These are phyloP conservation scores for Eunapius fragilis DNA, from an alignment of 37 sponge, comb jelly and placozoan species.

Conservation along the genomic window DNA sequence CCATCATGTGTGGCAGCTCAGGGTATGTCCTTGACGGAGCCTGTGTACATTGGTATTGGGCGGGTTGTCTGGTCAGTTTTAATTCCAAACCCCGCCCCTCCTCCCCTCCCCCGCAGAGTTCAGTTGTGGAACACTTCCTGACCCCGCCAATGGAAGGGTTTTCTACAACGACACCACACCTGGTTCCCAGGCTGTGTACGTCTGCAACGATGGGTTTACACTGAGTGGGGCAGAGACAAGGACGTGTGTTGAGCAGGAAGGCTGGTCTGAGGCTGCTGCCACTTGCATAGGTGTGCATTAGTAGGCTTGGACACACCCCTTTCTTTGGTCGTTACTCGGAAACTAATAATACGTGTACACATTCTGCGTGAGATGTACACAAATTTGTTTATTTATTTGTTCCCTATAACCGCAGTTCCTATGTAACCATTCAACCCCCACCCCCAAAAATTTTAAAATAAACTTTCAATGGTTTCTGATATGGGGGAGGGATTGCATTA, in stretches of 20 bases:
- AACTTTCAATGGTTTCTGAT: too few species aligned
- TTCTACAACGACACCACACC: background rate
- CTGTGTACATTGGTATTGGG: background rate
- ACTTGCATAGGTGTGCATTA: conserved; percentile 15
- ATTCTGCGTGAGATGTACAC: background rate
- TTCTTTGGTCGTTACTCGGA: background rate
- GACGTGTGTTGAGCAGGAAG: conserved; percentile 5
- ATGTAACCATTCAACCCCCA: background rate
- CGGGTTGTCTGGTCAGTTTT: too few species aligned
- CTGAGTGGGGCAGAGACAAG: conserved; percentile 9
- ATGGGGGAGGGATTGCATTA: too few species aligned
- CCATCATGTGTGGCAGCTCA: conserved; percentile 21
- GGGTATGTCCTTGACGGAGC: background rate
- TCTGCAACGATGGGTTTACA: conserved; percentile 36
- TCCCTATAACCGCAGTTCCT: background rate
- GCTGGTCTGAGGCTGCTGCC: conserved; percentile 19
- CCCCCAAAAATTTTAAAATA: too few species aligned
- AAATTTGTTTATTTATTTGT: background rate
- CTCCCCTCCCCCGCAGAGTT: background rate
- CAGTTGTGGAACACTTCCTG: conserved; percentile 1
- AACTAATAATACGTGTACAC: background rate
- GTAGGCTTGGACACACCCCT: background rate
- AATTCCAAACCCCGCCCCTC: too few species aligned
- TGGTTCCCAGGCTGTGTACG: conserved; percentile 9
- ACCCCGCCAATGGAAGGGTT: conserved; percentile 15